Evolutionary conservation across 1,140 invertebrate species (phyloP).

Genomic region (Dendroctonus valens): DNA sequence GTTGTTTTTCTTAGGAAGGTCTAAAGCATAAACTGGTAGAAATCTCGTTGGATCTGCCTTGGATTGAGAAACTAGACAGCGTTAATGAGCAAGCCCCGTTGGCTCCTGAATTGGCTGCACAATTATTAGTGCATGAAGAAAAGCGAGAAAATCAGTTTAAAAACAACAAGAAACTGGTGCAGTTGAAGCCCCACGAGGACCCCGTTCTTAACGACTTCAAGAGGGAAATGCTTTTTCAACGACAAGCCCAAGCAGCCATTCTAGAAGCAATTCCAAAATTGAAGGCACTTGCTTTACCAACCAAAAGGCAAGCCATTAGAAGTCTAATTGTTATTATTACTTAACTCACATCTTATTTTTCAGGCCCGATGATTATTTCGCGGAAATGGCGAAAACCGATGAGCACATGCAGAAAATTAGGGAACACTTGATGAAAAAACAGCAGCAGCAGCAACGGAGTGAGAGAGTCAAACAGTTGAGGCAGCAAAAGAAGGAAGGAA

Average conservation of each 20-base stretch:
- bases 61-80: slow-evolving; percentile 84
- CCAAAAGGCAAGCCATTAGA: slow-evolving; percentile 58
- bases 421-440: slow-evolving; percentile 79
- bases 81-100: slow-evolving; percentile 72
- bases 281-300: slow-evolving; percentile 72
- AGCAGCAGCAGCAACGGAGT: slow-evolving; percentile 76
- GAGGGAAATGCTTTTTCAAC: slow-evolving; percentile 85
- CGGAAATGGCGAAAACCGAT: slow-evolving; percentile 98
- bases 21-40: slow-evolving; percentile 71
- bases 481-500: slow-evolving; percentile 89
- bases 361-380: slow-evolving; percentile 94
- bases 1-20: slow-evolving; percentile 54
- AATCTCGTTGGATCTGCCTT: slow-evolving; percentile 71
- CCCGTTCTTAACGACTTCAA: slow-evolving; percentile 91
- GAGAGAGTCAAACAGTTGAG: slow-evolving; percentile 89
- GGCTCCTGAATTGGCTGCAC: slow-evolving; percentile 75
- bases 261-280: slow-evolving; percentile 74
- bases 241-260: slow-evolving; percentile 88
- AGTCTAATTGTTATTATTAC: slow-evolving; percentile 4
- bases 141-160: slow-evolving; percentile 64
- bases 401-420: slow-evolving; percentile 96
- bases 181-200: slow-evolving; percentile 67
- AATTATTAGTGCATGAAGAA: slow-evolving; percentile 69
- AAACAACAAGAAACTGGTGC: slow-evolving; percentile 67
- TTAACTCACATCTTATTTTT: slow-evolving; percentile 18